phyloP scores from a whole-genome alignment of 2,888 invertebrate species.

The Dicycla oo region DNA sequence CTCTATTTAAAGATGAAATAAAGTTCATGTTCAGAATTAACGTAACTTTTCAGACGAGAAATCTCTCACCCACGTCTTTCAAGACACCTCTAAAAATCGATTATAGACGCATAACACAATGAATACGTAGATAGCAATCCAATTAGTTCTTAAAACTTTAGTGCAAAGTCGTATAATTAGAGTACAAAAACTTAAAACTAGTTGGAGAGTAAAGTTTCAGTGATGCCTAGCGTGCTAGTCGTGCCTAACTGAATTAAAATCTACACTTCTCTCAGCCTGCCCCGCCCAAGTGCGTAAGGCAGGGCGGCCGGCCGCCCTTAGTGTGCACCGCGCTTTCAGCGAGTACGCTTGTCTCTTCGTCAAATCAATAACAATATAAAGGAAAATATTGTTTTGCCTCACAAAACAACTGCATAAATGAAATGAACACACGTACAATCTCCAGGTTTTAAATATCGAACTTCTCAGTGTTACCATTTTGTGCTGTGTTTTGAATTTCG shows the following conservation, averaged over 20 bases:
- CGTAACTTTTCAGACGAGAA: slow-evolving; percentile 33
- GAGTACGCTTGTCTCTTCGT: slow-evolving; percentile 64
- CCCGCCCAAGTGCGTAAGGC: slow-evolving; percentile 72
- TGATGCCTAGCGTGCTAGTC: slow-evolving; percentile 58
- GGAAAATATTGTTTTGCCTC: slow-evolving; percentile 35
- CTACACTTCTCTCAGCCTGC: slow-evolving; percentile 65
- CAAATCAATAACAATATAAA: slow-evolving; percentile 37
- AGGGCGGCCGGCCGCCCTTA: slow-evolving; percentile 72
- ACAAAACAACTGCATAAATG: slow-evolving; percentile 34
- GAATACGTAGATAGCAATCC: slow-evolving; percentile 2
- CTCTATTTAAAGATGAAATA: background rate
- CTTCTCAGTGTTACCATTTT: slow-evolving; percentile 44
- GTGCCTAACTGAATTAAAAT: slow-evolving; percentile 82
- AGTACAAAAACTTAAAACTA: slow-evolving; percentile 31
- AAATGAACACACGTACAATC: slow-evolving; percentile 23
- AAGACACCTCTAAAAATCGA: slow-evolving; percentile 8
- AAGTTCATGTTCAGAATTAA: slow-evolving; percentile 16
- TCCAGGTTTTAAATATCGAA: slow-evolving; percentile 31
- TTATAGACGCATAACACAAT: slow-evolving; percentile 15
- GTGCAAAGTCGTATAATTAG: background rate
- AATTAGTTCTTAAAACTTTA: slow-evolving; percentile 6
- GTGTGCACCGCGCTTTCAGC: slow-evolving; percentile 68
- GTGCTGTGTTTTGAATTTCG: slow-evolving; percentile 50
- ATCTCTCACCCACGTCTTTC: background rate
- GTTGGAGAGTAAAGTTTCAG: slow-evolving; percentile 43